Percentiles rank a stretch among this genome's conserved stretches.
Conservation (phyloP, 2,797 vertebrate genomes). For the Periparus ater region DNA sequence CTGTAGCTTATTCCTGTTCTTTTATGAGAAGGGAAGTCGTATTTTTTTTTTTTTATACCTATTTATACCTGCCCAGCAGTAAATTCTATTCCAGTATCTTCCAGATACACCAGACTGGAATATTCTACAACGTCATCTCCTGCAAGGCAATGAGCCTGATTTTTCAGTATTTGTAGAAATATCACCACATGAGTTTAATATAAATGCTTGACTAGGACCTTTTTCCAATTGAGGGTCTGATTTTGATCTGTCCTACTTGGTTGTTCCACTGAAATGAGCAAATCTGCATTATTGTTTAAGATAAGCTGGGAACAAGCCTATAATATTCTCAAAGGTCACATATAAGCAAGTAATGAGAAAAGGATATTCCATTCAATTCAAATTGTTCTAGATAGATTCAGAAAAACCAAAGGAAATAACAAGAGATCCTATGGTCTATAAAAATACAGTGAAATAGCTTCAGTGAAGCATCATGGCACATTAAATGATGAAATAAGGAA, state of each 20-base stretch:
- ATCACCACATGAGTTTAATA: not conserved
- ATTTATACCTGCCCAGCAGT: not conserved
- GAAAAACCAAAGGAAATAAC: not conserved
- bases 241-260: not conserved
- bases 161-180: not conserved
- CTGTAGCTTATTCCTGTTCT: not conserved
- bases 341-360: not conserved
- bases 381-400: not conserved
- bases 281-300: not conserved
- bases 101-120: not conserved
- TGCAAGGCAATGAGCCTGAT: not conserved
- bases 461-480: not conserved
- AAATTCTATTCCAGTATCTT: not conserved
- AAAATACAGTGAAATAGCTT: not conserved
- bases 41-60: not conserved
- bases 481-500: not conserved
- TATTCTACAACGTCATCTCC: rapidly evolving
- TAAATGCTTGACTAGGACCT: not conserved
- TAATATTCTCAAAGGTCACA: not conserved
- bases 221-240: not conserved
- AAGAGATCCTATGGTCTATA: not conserved
- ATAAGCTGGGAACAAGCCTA: not conserved
- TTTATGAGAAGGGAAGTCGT: not conserved
- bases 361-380: not conserved
- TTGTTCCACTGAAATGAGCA: not conserved